Percentiles rank a stretch among this genome's conserved stretches.
These are phyloP conservation scores for Drosophila obscura DNA, from an alignment of 1,140 invertebrate genomes.

Conservation along the genomic window DNA sequence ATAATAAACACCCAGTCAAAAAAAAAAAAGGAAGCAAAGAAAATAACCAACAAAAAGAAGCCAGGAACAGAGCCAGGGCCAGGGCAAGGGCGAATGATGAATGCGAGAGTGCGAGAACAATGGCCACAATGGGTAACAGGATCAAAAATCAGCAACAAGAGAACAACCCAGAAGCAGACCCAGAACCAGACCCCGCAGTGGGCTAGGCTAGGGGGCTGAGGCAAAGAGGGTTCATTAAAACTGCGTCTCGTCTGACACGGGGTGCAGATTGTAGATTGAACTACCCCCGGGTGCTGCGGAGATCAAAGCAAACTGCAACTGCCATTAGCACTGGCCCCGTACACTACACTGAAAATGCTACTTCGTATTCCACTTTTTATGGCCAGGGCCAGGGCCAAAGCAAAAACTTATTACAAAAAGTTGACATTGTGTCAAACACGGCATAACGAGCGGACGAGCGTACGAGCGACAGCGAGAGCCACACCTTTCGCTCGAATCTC, in stretches of 20 bases:
- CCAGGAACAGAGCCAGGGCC: not conserved
- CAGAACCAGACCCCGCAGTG: conserved; percentile 6
- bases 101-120: conserved; percentile 68
- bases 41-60: too few relatives aligned
- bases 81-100: conserved; percentile 41
- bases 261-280: conserved; percentile 42
- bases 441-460: conserved; percentile 63
- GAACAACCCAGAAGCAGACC: not conserved
- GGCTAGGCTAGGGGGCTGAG: conserved; percentile 11
- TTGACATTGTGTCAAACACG: conserved; percentile 81
- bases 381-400: conserved; percentile 12
- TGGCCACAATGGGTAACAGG: conserved; percentile 76
- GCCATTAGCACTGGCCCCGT: conserved; percentile 43
- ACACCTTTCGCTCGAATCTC: conserved; percentile 40
- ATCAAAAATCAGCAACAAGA: conserved; percentile 75
- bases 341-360: not conserved
- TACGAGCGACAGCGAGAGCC: not conserved
- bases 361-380: conserved; percentile 32
- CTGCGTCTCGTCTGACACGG: conserved; percentile 50
- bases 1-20: conserved; percentile 68
- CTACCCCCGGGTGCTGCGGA: conserved; percentile 53
- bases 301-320: conserved; percentile 71
- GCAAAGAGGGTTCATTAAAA: conserved; percentile 68
- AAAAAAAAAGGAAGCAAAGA: conserved; percentile 38
- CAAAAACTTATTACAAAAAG: conserved; percentile 77